A percentile compares a stretch with the other conserved stretches of the same genome.
Conservation (phyloP, 2,888 invertebrate species). For the Acanthosepion pharaonis region DNA sequence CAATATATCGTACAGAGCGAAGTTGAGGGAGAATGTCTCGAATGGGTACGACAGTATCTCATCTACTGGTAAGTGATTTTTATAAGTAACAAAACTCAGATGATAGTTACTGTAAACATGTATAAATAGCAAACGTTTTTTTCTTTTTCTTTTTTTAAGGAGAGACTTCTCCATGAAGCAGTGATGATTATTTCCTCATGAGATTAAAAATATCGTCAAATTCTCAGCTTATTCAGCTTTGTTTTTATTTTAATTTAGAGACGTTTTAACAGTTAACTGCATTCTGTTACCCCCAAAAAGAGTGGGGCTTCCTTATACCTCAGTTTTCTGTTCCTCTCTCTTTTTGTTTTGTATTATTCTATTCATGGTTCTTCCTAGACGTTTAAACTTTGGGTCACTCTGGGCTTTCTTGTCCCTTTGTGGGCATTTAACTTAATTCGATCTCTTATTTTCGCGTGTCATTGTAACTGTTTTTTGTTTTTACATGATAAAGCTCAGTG, state of each 20-base stretch:
- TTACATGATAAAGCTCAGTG: background rate
- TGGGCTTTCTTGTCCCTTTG: background rate
- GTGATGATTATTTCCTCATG: too few species aligned
- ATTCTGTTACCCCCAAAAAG: background rate
- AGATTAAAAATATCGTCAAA: background rate
- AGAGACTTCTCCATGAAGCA: too few species aligned
- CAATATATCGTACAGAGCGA: constrained; percentile 60
- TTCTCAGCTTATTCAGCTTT: background rate
- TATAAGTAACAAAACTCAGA: background rate
- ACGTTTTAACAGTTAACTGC: too few species aligned
- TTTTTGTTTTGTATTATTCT: background rate
- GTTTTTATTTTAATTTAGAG: background rate
- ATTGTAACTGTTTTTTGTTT: background rate
- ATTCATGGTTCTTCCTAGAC: background rate
- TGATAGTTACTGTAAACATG: background rate
- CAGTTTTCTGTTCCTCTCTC: background rate
- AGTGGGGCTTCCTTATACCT: background rate
- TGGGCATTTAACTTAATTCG: background rate
- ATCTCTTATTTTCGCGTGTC: background rate
- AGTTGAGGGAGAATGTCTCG: constrained; percentile 69
- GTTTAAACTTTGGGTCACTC: background rate
- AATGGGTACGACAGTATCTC: constrained; percentile 69
- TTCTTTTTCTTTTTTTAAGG: too few species aligned
- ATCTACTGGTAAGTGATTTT: constrained; percentile 60
- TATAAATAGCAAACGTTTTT: background rate